A percentile compares a stretch with the other conserved stretches of the same genome.
Conservation (phyloP, 1,140 invertebrate genomes). For the Charaxes varanes region DNA sequence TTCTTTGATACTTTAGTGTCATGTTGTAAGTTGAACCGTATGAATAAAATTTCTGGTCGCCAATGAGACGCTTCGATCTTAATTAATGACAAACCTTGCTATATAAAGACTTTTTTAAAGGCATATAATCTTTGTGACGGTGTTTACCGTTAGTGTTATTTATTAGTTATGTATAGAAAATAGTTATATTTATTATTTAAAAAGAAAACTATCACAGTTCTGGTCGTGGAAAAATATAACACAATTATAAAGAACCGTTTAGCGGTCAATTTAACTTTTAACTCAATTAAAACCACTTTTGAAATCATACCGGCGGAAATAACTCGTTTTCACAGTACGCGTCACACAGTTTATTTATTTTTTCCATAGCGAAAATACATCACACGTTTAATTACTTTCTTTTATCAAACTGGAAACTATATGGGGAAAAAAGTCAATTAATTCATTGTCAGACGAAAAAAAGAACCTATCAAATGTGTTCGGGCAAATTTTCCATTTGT, state of each 20-base stretch:
- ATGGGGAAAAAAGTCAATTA: conserved; percentile 10
- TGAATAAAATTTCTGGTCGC: too few species aligned
- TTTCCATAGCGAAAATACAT: not conserved
- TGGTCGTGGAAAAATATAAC: too few species aligned
- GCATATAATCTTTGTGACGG: too few species aligned
- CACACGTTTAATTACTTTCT: not conserved
- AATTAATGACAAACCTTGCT: too few species aligned
- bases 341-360: conserved; percentile 1
- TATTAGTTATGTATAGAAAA: too few species aligned
- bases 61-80: too few species aligned
- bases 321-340: conserved; percentile 1
- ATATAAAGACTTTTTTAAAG: too few species aligned
- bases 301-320: not conserved
- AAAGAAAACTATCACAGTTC: too few species aligned
- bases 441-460: conserved; percentile 13
- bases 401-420: not conserved
- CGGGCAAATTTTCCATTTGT: conserved; percentile 2
- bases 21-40: too few species aligned
- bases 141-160: too few species aligned
- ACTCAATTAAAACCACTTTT: conserved; percentile 2
- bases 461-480: conserved; percentile 12
- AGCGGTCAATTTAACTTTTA: not conserved
- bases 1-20: too few species aligned
- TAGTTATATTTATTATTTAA: too few species aligned
- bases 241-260: not conserved